Evolutionary conservation across 2,113 vertebrate species (phyloP).

Genomic region (Limanda limanda): DNA sequence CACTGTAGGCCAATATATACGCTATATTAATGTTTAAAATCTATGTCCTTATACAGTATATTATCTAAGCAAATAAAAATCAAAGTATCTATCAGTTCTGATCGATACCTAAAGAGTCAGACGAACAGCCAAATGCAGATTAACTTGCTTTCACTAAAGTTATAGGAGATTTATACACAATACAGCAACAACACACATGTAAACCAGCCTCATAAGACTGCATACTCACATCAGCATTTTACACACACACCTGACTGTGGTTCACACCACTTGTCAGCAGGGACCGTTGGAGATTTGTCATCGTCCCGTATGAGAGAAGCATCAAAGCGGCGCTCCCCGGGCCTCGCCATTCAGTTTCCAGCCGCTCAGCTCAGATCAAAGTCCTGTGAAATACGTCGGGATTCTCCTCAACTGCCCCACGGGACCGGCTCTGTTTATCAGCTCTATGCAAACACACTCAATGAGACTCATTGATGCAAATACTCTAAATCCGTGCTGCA

Average conservation of each 20-base stretch:
- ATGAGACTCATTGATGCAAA: constrained; percentile 23
- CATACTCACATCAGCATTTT: neutral
- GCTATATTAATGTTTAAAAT: no score
- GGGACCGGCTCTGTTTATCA: constrained; percentile 57
- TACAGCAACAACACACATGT: neutral
- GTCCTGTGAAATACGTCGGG: constrained; percentile 52
- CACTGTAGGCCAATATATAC: no score
- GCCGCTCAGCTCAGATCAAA: constrained; percentile 73
- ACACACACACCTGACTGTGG: constrained; percentile 36
- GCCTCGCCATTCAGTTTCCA: constrained; percentile 49
- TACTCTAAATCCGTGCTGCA: neutral
- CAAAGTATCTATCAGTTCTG: no score
- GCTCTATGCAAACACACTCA: constrained; percentile 60
- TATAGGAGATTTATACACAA: neutral
- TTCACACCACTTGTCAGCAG: constrained; percentile 35
- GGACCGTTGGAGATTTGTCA: constrained; percentile 65
- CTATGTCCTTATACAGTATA: no score
- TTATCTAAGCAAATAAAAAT: no score
- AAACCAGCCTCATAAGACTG: no score
- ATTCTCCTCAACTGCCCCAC: constrained; percentile 40
- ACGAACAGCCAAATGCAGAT: neutral
- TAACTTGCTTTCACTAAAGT: neutral
- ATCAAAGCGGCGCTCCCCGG: constrained; percentile 62
- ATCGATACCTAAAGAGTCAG: neutral
- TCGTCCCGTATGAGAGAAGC: constrained; percentile 46